These are phyloP conservation scores for Anser cygnoides DNA, from an alignment of 2,113 vertebrate genomes.

Conservation along the genomic window DNA sequence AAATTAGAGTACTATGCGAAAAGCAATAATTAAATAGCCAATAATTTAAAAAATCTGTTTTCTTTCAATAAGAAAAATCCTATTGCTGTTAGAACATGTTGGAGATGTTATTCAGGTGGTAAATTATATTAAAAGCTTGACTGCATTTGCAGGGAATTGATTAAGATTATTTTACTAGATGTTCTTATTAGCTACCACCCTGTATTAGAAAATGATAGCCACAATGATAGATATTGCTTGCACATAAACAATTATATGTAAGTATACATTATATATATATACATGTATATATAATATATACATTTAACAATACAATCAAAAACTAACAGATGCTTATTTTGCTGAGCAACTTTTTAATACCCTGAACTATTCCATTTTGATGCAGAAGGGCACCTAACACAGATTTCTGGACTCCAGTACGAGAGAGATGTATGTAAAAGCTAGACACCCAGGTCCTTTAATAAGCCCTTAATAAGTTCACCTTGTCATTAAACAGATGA, in stretches of 20 bases:
- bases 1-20: neutral
- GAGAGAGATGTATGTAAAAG: neutral
- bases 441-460: neutral
- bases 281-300: neutral
- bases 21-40: neutral
- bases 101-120: neutral
- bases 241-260: no score
- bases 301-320: neutral
- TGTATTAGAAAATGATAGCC: neutral
- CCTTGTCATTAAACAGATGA: neutral
- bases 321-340: neutral
- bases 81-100: neutral
- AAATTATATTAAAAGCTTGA: neutral
- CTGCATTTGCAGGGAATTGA: neutral
- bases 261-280: neutral
- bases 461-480: neutral
- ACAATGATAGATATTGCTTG: neutral
- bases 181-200: neutral
- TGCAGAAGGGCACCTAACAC: neutral
- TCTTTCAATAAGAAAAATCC: neutral
- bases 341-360: neutral
- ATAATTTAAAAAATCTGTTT: neutral
- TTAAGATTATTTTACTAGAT: neutral
- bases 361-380: neutral
- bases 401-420: neutral